phyloP scores from a whole-genome alignment of 2,113 vertebrate species.

The Potamarius usumacintae region DNA sequence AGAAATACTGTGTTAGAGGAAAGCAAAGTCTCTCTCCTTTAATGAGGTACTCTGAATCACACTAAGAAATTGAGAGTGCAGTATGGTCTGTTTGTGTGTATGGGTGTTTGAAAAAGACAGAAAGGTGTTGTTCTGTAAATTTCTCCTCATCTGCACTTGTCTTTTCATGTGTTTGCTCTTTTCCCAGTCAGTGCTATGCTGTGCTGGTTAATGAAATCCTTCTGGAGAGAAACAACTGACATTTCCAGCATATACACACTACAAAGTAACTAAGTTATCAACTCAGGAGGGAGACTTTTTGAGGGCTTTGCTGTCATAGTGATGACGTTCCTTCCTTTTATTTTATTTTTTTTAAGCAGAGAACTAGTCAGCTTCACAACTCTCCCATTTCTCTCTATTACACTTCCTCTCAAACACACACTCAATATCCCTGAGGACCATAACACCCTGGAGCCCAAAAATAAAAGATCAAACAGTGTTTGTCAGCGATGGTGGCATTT shows the following conservation, averaged over 20 bases:
- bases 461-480: conserved; percentile 53
- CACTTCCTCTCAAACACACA: neutral
- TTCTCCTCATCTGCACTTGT: neutral
- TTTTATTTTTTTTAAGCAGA: conserved; percentile 1
- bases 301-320: conserved; percentile 21
- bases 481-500: conserved; percentile 47
- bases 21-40: neutral
- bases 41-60: neutral
- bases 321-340: neutral
- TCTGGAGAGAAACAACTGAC: neutral
- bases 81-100: neutral
- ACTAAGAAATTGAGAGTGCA: neutral
- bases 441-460: conserved; percentile 51
- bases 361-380: conserved; percentile 40
- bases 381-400: conserved; percentile 7
- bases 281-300: conserved; percentile 31
- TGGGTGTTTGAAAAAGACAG: neutral
- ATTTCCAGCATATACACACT: neutral
- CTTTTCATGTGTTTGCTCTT: conserved; percentile 2
- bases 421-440: conserved; percentile 22
- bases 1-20: neutral
- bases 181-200: neutral
- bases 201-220: neutral
- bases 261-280: conserved; percentile 17
- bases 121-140: neutral